Base-by-base conservation (phyloP, 2,113 vertebrate genomes). In the Callipepla californica region DNA sequence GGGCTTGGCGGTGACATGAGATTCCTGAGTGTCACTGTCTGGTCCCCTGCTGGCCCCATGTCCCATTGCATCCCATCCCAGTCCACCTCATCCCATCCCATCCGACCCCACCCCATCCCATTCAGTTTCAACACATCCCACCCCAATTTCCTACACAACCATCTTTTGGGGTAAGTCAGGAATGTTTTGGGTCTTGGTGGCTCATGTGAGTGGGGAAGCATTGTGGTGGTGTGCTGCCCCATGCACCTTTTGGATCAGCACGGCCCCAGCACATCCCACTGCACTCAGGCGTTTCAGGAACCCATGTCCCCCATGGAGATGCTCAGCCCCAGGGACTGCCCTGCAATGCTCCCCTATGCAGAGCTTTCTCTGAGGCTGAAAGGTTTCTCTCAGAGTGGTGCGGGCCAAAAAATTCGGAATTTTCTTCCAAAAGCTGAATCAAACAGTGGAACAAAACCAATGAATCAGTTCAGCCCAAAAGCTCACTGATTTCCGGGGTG, bases 211-310 rank as follows among this genome's bases (percentile, higher is more conserved):
- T 11, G 40, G 22, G 11, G 16, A 40, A 63, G 25, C 45, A 14
- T 2, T 1, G 1, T 4, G 23, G 26, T 9, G 50, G 40, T 2
- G 3, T 67, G 16, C 19, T 13, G 5, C 40, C 62, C 44, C 0
- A 0, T 0, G 0, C 5, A 2, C 53, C 85, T 70, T 7, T 2
- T 76, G 93, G 77, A 30, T 59, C n/a, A 15, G 22, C 1, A 0
- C 0, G 6, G 23, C 21, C 21, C 32, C 0, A 2, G 36, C 6
- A 19, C 0, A 0, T 53, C 65, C 45, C 55, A 65, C 0, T 1
- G 7, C 26, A 26, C 21, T 0, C 0, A 45, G 34, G 17, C 25
- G 4, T 18, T 59, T 19, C 15, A 40, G 76, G 68, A 15, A 73
- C n/a, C 12, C 0, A 3, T 0, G 11, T 4, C 36, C 38, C 25